These are phyloP conservation scores for Kryptolebias ocellatus DNA, from an alignment of 2,797 vertebrate genomes.

Conservation along the genomic window DNA sequence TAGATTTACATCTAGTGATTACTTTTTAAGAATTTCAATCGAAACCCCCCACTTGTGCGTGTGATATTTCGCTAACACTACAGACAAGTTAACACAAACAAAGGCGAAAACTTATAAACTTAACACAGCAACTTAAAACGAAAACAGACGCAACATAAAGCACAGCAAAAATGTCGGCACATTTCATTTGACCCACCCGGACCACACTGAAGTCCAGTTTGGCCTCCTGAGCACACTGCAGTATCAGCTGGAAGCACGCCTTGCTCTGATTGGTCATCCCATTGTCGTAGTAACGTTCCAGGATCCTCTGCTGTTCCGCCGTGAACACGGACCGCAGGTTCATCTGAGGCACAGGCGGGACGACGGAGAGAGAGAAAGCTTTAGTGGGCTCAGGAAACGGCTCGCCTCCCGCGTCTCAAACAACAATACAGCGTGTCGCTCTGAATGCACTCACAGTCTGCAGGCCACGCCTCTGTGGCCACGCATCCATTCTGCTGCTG, in stretches of 20 bases:
- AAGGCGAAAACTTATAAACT: neutral
- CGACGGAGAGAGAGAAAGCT: neutral
- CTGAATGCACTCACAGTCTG: conserved; percentile 78
- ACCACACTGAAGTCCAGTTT: conserved; percentile 99
- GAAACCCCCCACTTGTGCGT: too few relatives aligned
- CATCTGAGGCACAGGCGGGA: conserved; percentile 86
- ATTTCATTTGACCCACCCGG: conserved; percentile 85
- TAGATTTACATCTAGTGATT: too few relatives aligned
- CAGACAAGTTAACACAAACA: too few relatives aligned
- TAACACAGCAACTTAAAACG: too few relatives aligned
- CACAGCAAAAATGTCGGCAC: conserved; percentile 5
- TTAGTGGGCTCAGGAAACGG: too few relatives aligned
- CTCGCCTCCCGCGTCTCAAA: too few relatives aligned
- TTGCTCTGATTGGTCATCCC: conserved; percentile 99
- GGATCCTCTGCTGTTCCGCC: conserved; percentile 95
- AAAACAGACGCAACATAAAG: conserved; percentile 14
- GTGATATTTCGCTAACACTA: too few relatives aligned
- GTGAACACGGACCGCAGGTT: conserved; percentile 99
- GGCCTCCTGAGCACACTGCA: conserved; percentile 98
- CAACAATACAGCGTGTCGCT: too few relatives aligned
- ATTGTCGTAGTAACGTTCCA: conserved; percentile 98
- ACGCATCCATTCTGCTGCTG: conserved; percentile 82
- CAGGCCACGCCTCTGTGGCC: conserved; percentile 82
- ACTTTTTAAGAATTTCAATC: too few relatives aligned
- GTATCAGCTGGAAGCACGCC: conserved; percentile 98